Evolutionary conservation across 2,888 invertebrate species (phyloP).

Genomic region (Phortica magna): DNA sequence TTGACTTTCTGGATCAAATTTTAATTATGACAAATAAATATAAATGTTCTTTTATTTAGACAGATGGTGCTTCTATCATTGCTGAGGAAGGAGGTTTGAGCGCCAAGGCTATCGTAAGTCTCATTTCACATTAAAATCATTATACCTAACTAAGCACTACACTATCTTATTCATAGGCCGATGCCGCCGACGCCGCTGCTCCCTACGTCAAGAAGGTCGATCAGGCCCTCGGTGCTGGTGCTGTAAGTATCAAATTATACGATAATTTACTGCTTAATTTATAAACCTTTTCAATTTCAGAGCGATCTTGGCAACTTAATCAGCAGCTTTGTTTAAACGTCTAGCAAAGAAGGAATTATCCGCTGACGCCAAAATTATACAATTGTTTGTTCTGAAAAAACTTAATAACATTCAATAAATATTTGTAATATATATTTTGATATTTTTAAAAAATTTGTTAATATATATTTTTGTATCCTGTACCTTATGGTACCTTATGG

Average conservation of each 20-base stretch:
- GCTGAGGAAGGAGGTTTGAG: constrained; percentile 46
- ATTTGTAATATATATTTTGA: too few species aligned
- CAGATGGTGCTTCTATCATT: constrained; percentile 48
- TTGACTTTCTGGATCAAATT: neutral
- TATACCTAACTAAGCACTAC: neutral
- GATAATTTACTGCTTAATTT: neutral
- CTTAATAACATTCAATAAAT: too few species aligned
- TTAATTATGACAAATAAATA: too few species aligned
- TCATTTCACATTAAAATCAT: neutral
- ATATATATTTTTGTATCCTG: too few species aligned
- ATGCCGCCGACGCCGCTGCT: constrained; percentile 48
- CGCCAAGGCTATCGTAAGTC: neutral
- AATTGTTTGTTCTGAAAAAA: too few species aligned
- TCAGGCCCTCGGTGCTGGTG: constrained; percentile 16
- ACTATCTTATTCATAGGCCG: constrained; percentile 34
- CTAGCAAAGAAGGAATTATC: too few species aligned
- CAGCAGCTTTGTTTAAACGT: neutral
- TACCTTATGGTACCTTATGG: too few species aligned
- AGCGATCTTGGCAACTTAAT: constrained; percentile 9
- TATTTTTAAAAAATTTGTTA: too few species aligned
- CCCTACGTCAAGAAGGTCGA: constrained; percentile 43
- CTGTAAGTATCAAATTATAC: neutral
- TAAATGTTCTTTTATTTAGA: too few species aligned
- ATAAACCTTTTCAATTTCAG: neutral
- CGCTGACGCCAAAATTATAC: too few species aligned